Conservation (phyloP, 2,888 invertebrate species). For the Rhopalosiphum nymphaeae region DNA sequence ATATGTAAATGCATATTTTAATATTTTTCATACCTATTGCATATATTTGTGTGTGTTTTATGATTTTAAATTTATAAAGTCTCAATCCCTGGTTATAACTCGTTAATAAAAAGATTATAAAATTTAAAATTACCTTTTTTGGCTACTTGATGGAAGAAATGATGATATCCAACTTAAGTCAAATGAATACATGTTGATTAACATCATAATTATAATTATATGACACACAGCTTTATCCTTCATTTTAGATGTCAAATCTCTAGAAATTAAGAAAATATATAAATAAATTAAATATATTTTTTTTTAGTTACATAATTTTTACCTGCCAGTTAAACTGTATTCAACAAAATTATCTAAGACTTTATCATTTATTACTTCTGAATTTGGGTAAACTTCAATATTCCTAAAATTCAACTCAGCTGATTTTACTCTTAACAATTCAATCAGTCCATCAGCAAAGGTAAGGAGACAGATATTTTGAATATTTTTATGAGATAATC, state of each 20-base stretch:
- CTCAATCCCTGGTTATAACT: neutral
- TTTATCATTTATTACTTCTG: slow-evolving; percentile 31
- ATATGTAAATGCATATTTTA: no score
- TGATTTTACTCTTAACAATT: neutral
- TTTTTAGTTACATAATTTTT: neutral
- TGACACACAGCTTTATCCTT: slow-evolving; percentile 57
- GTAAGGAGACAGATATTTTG: slow-evolving; percentile 51
- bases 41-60: no score
- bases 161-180: slow-evolving; percentile 36
- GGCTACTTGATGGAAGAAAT: slow-evolving; percentile 13
- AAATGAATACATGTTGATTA: slow-evolving; percentile 34
- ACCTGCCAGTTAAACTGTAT: slow-evolving; percentile 30
- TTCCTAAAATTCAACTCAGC: neutral
- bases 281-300: neutral
- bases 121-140: slow-evolving; percentile 50
- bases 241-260: slow-evolving; percentile 56
- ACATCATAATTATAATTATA: slow-evolving; percentile 51
- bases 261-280: slow-evolving; percentile 19
- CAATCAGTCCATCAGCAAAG: slow-evolving; percentile 43
- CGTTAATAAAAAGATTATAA: neutral
- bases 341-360: slow-evolving; percentile 56
- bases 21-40: no score
- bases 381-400: slow-evolving; percentile 32
- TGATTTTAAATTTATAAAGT: no score
- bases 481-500: slow-evolving; percentile 36